A percentile compares a stretch with the other conserved stretches of the same genome.
Evolutionary conservation across 2,113 vertebrate species (phyloP).

Genomic region (Scortum barcoo): DNA sequence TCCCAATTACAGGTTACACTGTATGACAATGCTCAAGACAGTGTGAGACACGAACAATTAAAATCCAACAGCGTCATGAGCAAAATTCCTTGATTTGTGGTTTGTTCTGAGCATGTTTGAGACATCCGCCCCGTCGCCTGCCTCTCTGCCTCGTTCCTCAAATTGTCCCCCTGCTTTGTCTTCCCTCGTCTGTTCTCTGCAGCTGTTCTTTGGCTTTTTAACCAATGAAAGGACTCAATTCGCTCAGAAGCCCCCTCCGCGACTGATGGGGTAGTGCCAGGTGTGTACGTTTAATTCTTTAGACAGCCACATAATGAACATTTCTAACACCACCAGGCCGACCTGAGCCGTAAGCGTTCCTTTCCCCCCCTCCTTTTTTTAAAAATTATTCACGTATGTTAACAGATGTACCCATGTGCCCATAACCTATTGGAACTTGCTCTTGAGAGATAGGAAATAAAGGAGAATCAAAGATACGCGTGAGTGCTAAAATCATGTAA

Average conservation of each 20-base stretch:
- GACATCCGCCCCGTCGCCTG: conserved; percentile 10
- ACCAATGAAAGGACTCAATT: conserved; percentile 68
- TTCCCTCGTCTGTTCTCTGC: conserved; percentile 38
- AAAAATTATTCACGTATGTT: conserved; percentile 27
- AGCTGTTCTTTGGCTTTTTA: conserved; percentile 73
- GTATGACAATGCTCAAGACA: conserved; percentile 67
- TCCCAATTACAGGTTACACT: conserved; percentile 52
- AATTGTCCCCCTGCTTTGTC: conserved; percentile 26
- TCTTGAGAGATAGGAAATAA: conserved; percentile 60
- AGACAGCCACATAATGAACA: conserved; percentile 37
- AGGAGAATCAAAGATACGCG: conserved; percentile 65
- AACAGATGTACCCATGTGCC: conserved; percentile 51
- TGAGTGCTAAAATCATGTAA: conserved; percentile 65
- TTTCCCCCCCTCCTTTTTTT: conserved; percentile 27
- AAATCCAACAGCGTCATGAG: conserved; percentile 59
- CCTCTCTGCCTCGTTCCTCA: conserved; percentile 19
- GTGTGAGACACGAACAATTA: conserved; percentile 63
- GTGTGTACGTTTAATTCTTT: conserved; percentile 47
- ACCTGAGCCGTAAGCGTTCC: conserved; percentile 57
- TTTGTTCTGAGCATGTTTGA: conserved; percentile 53
- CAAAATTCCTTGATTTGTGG: conserved; percentile 52
- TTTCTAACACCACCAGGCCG: conserved; percentile 54
- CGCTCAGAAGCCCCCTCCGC: conserved; percentile 52
- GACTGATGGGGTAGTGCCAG: conserved; percentile 55
- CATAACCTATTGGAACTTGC: conserved; percentile 57